Evolutionary conservation across 2,797 vertebrate genomes (phyloP).

Genomic region (Potorous gilbertii): DNA sequence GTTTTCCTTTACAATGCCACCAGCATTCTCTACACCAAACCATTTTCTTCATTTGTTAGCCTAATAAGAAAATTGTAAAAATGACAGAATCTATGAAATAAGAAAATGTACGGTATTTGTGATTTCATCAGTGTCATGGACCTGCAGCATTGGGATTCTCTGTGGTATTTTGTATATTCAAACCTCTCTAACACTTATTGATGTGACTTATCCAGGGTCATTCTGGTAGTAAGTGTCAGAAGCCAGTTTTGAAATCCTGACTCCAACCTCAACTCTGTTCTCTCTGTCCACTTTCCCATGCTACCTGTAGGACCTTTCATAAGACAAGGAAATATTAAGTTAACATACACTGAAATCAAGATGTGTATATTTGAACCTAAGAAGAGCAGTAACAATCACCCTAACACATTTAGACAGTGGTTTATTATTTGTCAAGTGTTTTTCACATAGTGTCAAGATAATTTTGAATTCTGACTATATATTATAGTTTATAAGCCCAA

Average conservation of each 20-base stretch:
- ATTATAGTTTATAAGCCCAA: background rate
- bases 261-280: background rate
- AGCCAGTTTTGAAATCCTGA: background rate
- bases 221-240: background rate
- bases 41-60: background rate
- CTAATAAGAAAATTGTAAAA: background rate
- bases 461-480: background rate
- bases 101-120: background rate
- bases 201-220: background rate
- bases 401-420: background rate
- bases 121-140: background rate
- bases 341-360: background rate
- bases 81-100: background rate
- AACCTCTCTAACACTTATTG: background rate
- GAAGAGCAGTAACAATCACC: background rate
- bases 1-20: slow-evolving; percentile 32
- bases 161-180: background rate
- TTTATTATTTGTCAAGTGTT: background rate
- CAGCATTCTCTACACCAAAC: slow-evolving; percentile 2
- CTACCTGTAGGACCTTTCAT: background rate
- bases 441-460: background rate
- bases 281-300: background rate
- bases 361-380: background rate
- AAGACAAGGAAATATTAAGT: background rate
- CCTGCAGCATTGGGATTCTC: background rate